A percentile compares a stretch with the other conserved stretches of the same genome.
Conservation (phyloP, 2,797 vertebrate genomes). For the Tragopan temminckii region DNA sequence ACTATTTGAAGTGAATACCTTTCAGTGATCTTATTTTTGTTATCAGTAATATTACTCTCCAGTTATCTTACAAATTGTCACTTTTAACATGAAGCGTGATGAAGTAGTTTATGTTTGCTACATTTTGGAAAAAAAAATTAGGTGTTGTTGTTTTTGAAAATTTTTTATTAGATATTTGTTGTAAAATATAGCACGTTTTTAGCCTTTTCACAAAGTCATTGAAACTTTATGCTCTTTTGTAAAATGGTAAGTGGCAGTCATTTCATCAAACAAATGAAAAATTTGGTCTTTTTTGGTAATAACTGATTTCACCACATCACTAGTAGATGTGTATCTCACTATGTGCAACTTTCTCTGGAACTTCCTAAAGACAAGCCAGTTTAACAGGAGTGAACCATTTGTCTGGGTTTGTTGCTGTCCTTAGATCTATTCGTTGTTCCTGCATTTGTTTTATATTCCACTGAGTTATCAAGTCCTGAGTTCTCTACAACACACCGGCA, state of each 20-base stretch:
- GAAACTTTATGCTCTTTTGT: neutral
- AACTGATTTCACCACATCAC: neutral
- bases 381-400: neutral
- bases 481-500: neutral
- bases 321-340: neutral
- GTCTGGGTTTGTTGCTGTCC: neutral
- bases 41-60: neutral
- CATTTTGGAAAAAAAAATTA: neutral
- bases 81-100: neutral
- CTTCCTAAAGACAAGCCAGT: neutral
- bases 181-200: neutral
- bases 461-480: neutral
- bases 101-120: neutral
- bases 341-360: neutral
- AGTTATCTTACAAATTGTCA: neutral
- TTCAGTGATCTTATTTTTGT: neutral
- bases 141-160: neutral
- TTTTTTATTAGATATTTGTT: neutral
- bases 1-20: neutral
- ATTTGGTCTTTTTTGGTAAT: neutral
- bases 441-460: slow-evolving; percentile 23
- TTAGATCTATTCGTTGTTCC: neutral
- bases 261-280: neutral
- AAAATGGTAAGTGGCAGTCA: neutral
- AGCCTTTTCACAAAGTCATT: neutral